These are phyloP conservation scores for Saccopteryx leptura DNA, from an alignment of 2,113 vertebrate species.

Conservation along the genomic window DNA sequence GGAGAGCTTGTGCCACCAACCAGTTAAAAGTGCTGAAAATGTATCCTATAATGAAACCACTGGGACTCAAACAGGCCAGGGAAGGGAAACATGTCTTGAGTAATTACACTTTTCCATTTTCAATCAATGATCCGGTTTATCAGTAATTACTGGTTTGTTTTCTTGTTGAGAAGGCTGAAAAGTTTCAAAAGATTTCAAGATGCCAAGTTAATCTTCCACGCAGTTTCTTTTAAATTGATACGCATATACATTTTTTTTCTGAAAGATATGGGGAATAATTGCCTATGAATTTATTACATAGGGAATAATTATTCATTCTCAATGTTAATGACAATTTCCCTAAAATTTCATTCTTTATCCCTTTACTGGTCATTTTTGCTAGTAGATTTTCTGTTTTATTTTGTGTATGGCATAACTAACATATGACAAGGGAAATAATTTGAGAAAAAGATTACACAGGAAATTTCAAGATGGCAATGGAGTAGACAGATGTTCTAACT, in stretches of 20 bases:
- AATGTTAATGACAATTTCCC: not conserved
- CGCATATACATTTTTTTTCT: not conserved
- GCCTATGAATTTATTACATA: not conserved
- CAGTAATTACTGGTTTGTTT: slow-evolving; percentile 58
- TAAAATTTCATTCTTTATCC: not conserved
- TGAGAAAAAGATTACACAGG: not conserved
- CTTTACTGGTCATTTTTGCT: slow-evolving; percentile 3
- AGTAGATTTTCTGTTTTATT: slow-evolving; percentile 35
- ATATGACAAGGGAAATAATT: not conserved
- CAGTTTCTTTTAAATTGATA: slow-evolving; percentile 32
- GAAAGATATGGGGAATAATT: slow-evolving; percentile 53
- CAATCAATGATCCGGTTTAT: slow-evolving; percentile 9
- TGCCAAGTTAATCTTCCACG: slow-evolving; percentile 51
- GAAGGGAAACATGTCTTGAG: slow-evolving; percentile 45
- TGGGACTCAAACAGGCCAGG: slow-evolving; percentile 43
- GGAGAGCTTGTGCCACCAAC: slow-evolving; percentile 54
- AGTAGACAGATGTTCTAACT: too few relatives aligned
- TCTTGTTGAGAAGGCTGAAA: slow-evolving; percentile 43
- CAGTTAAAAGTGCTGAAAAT: slow-evolving; percentile 74
- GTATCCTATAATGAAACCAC: slow-evolving; percentile 75
- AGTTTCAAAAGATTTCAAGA: slow-evolving; percentile 61
- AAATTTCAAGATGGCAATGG: too few relatives aligned
- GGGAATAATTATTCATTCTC: not conserved
- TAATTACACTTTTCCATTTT: slow-evolving; percentile 64
- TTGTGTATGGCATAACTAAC: not conserved